Evolutionary conservation across 23 tunicate species (phyloP).

Genomic region (Trididemnum clinides): DNA sequence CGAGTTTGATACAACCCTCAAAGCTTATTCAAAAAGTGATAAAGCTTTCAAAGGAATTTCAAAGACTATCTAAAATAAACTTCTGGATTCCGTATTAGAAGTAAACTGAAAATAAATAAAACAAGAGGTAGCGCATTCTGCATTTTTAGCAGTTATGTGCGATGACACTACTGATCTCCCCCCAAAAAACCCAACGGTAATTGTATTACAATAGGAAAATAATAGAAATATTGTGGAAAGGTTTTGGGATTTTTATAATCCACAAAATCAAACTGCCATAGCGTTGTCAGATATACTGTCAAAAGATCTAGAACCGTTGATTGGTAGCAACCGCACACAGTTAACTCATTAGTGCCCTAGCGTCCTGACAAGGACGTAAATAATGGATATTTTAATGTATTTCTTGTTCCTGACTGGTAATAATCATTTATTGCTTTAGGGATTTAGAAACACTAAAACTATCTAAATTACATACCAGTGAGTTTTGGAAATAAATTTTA

Average conservation of each 20-base stretch:
- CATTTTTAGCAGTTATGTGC: too few species aligned
- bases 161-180: slow-evolving; percentile 16
- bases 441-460: too few species aligned
- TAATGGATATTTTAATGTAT: too few species aligned
- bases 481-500: too few species aligned
- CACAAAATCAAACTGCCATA: slow-evolving; percentile 18
- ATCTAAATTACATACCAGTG: too few species aligned
- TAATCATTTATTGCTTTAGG: too few species aligned
- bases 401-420: too few species aligned
- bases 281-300: background rate
- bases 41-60: background rate
- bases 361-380: too few species aligned
- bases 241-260: slow-evolving; percentile 20
- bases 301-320: background rate
- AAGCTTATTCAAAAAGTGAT: background rate
- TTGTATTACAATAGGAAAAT: background rate
- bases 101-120: background rate
- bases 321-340: too few species aligned
- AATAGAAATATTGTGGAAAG: background rate
- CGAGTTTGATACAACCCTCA: background rate
- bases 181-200: background rate
- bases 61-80: background rate
- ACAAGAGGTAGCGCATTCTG: background rate
- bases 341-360: too few species aligned
- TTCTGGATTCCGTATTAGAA: background rate